These are phyloP conservation scores for Linepithema humile DNA, from an alignment of 1,140 invertebrate genomes.

Conservation along the genomic window DNA sequence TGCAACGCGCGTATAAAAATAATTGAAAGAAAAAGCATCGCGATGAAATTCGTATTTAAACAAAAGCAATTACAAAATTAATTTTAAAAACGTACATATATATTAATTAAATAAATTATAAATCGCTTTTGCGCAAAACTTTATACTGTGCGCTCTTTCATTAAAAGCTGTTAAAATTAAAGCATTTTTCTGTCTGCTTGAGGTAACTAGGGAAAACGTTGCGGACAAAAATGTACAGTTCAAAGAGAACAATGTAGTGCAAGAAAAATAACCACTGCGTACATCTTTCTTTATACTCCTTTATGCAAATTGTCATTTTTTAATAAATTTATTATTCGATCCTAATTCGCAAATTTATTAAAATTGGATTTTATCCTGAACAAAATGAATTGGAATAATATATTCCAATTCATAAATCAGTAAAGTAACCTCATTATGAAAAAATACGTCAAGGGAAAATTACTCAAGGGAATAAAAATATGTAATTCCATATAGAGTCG, in stretches of 20 bases:
- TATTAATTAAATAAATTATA: not conserved
- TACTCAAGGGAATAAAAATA: not conserved
- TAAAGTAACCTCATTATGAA: not conserved
- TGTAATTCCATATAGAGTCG: not conserved
- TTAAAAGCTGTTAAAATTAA: not conserved
- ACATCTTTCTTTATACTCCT: not conserved
- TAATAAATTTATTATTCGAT: not conserved
- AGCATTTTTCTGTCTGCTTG: constrained; percentile 28
- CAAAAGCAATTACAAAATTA: constrained; percentile 5
- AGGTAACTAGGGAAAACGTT: constrained; percentile 3
- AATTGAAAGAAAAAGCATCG: not conserved
- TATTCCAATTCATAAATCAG: not conserved
- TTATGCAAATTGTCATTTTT: not conserved
- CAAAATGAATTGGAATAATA: not conserved
- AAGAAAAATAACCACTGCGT: not conserved
- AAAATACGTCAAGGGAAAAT: not conserved
- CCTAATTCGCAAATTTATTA: not conserved
- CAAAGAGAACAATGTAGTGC: not conserved
- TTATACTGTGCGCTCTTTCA: not conserved
- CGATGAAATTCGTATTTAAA: not conserved
- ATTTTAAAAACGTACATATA: not conserved
- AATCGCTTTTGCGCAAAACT: not conserved
- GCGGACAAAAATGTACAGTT: constrained; percentile 21
- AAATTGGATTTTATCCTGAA: not conserved
- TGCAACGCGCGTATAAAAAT: not conserved